A percentile compares a stretch with the other conserved stretches of the same genome.
phyloP scores from a whole-genome alignment of 2,113 vertebrate genomes.

The cattle (Bos taurus) region ARS-UCD2.0 NC_037331.1:78528501-78529000 shows the following conservation, averaged over 20 bases:
- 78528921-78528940: background rate
- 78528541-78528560: background rate
- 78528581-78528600: background rate
- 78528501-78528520: background rate
- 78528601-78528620: background rate
- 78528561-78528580: background rate
- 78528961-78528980: background rate
- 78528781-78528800: background rate
- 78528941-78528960: fast-evolving
- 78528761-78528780: background rate
- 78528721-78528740: background rate
- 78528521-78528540: background rate
- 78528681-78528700: background rate
- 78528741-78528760: background rate
- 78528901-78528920: background rate
- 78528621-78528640: background rate
- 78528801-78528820: background rate
- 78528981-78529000: background rate
- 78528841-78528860: background rate
- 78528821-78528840: background rate
- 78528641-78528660: background rate
- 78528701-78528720: background rate
- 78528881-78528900: background rate
- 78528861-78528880: background rate
- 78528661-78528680: background rate